Percentiles rank a stretch among this genome's conserved stretches.
Conservation (phyloP, 1,140 invertebrate species). For the Heterodera carotae region DNA sequence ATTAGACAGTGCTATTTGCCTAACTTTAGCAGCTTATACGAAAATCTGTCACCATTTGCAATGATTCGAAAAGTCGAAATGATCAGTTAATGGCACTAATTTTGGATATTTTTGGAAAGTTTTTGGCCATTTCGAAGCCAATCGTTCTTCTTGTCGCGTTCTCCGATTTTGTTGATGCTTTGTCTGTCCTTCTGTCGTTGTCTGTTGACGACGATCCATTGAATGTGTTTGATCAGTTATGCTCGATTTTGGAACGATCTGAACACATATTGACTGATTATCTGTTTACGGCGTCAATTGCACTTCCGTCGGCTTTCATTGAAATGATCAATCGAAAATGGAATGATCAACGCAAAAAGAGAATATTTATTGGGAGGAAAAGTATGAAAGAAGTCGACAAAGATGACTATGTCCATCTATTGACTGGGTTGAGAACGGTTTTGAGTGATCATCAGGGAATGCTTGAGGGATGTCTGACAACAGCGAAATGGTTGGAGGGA, state of each 20-base stretch:
- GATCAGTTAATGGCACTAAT: not conserved
- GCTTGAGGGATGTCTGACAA: not conserved
- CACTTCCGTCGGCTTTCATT: not conserved
- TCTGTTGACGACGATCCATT: not conserved
- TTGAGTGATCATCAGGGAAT: slow-evolving; percentile 6
- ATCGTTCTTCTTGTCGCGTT: not conserved
- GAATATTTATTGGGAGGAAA: not conserved
- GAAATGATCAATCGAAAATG: slow-evolving; percentile 12
- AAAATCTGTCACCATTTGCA: not conserved
- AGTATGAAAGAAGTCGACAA: not conserved
- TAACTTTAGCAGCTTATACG: slow-evolving; percentile 5
- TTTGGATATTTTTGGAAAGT: slow-evolving; percentile 22
- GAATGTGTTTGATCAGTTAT: not conserved
- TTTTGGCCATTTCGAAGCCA: slow-evolving; percentile 11
- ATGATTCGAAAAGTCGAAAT: not conserved
- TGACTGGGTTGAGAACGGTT: slow-evolving; percentile 1
- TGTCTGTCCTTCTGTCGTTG: not conserved
- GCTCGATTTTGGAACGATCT: not conserved
- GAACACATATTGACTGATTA: slow-evolving; percentile 10
- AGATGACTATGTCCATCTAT: slow-evolving; percentile 17
- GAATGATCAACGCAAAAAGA: slow-evolving; percentile 1
- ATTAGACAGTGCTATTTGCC: not conserved
- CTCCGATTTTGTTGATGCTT: not conserved
- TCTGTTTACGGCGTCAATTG: not conserved
- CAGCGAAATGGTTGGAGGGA: not conserved